Conservation (phyloP, 2,113 vertebrate genomes). For the Neotoma lepida region DNA sequence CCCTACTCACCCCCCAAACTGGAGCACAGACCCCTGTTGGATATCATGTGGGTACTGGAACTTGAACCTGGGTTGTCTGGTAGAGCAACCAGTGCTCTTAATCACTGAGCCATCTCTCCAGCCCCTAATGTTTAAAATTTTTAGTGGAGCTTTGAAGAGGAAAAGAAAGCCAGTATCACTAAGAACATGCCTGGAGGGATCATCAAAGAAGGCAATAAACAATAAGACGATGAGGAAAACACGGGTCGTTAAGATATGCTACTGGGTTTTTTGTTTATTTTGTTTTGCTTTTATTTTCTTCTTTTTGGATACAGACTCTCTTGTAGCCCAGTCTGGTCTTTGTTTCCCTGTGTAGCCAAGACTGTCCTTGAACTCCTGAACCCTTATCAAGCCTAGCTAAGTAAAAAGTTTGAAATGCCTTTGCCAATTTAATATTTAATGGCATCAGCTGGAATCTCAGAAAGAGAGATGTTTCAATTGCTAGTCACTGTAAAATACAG, state of each 20-base stretch:
- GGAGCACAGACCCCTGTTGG: neutral
- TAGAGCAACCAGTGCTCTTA: neutral
- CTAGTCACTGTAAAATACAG: conserved; percentile 10
- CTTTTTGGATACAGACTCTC: neutral
- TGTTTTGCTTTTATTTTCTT: neutral
- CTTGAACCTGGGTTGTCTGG: neutral
- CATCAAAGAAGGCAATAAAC: neutral
- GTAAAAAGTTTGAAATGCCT: neutral
- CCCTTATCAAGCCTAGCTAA: neutral
- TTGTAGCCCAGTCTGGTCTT: neutral
- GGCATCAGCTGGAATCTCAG: neutral
- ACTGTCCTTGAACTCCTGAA: neutral
- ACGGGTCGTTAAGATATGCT: neutral
- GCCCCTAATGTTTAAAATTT: neutral
- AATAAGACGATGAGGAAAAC: too few relatives aligned
- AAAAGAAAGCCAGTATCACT: neutral
- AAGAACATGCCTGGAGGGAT: neutral
- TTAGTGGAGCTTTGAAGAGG: neutral
- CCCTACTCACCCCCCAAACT: neutral
- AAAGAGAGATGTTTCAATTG: neutral
- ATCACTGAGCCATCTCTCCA: neutral
- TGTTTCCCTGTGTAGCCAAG: neutral
- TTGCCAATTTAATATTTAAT: conserved; percentile 32
- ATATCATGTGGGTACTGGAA: neutral
- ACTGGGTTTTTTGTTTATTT: neutral